A percentile compares a stretch with the other conserved stretches of the same genome.
These are phyloP conservation scores for Caenorhabditis drosophilae DNA, from an alignment of 2,888 invertebrate genomes.

Conservation along the genomic window DNA sequence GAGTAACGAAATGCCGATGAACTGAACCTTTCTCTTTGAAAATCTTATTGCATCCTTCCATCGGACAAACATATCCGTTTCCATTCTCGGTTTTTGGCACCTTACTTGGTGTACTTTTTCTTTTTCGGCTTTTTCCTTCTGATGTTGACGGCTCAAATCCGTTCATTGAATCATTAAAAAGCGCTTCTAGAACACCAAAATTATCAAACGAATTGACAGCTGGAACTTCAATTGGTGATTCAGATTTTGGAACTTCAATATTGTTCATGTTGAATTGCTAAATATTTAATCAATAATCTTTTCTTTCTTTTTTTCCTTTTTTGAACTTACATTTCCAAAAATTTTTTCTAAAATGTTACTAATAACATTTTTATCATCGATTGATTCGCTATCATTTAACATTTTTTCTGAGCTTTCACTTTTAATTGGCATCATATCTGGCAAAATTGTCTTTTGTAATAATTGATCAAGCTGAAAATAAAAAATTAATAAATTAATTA, in stretches of 20 bases:
- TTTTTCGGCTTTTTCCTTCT: conserved; percentile 5
- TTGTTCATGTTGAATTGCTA: not conserved
- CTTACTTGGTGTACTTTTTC: conserved; percentile 31
- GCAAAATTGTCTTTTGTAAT: not conserved
- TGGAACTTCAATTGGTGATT: not conserved
- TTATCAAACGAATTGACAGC: conserved; percentile 3
- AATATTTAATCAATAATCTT: not conserved
- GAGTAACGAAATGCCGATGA: conserved; percentile 34
- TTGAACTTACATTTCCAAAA: not conserved
- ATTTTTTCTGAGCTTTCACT: not conserved
- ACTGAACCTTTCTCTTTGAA: conserved; percentile 41
- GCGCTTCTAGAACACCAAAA: conserved; percentile 13
- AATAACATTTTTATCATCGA: not conserved
- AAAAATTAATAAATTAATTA: not conserved
- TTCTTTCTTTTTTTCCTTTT: no score
- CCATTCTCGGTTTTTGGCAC: conserved; percentile 32
- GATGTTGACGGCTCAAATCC: conserved; percentile 11
- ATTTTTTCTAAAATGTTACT: conserved; percentile 4
- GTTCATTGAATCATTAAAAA: conserved; percentile 14
- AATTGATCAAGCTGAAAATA: conserved; percentile 1
- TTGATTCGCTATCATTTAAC: not conserved
- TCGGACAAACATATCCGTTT: conserved; percentile 29
- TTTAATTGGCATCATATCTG: not conserved
- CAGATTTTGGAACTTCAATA: not conserved
- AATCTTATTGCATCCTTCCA: conserved; percentile 37